These are phyloP conservation scores for Elgaria multicarinata DNA, from an alignment of 2,113 vertebrate genomes.

Conservation along the genomic window DNA sequence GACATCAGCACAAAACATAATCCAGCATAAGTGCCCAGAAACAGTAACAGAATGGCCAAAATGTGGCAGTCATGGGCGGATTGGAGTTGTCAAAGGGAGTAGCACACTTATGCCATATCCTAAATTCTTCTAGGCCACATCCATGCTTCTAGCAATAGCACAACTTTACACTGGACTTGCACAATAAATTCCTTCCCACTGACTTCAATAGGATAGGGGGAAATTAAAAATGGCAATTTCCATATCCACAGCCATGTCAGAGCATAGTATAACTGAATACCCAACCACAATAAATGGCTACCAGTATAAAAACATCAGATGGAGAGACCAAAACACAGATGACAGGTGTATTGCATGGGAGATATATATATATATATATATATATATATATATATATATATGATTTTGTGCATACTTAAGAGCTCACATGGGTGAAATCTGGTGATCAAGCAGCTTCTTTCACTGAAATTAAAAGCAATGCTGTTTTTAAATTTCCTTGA, in stretches of 20 bases:
- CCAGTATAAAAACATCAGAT: too few relatives aligned
- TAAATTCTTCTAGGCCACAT: not conserved
- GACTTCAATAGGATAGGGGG: too few relatives aligned
- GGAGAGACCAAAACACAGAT: too few relatives aligned
- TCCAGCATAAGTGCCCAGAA: too few relatives aligned
- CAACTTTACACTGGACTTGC: not conserved
- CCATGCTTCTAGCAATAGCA: not conserved
- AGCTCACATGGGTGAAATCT: not conserved
- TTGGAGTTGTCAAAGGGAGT: not conserved
- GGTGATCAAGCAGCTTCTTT: conserved; percentile 25
- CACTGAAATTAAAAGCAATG: conserved; percentile 5
- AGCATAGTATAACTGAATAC: too few relatives aligned
- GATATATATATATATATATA: too few relatives aligned
- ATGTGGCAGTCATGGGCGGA: not conserved
- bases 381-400: too few relatives aligned
- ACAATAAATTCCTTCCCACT: too few relatives aligned
- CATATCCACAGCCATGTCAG: too few relatives aligned
- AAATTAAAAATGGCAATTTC: not conserved
- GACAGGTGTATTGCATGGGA: not conserved
- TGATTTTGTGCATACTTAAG: not conserved
- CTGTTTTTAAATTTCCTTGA: not conserved
- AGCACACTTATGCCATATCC: not conserved
- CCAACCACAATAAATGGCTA: too few relatives aligned
- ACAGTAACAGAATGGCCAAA: not conserved
- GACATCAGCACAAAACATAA: not conserved